Conservation (phyloP, 2,888 invertebrate genomes). For the Enoplolaimus lenunculus region DNA sequence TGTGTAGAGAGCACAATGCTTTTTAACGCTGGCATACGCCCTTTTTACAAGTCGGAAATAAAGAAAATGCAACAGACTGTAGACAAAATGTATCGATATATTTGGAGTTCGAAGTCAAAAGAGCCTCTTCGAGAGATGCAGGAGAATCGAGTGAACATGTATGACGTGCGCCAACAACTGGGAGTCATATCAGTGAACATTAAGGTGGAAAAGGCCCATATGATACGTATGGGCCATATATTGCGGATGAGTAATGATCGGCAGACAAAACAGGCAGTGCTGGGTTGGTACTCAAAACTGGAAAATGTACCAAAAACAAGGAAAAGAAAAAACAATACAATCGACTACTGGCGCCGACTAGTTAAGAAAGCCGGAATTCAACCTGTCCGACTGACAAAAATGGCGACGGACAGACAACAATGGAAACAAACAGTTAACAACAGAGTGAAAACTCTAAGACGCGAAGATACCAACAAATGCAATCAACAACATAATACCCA, state of each 20-base stretch:
- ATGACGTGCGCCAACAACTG: background rate
- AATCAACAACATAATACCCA: background rate
- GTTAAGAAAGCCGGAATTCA: background rate
- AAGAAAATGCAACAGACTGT: background rate
- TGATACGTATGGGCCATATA: background rate
- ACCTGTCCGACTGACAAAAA: background rate
- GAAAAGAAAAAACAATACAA: background rate
- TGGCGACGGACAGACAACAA: too few relatives aligned
- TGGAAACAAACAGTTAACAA: background rate
- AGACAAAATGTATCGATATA: background rate
- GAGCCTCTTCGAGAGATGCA: background rate
- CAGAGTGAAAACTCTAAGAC: background rate
- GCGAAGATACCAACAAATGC: background rate
- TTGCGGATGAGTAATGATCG: background rate
- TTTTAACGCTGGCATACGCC: background rate
- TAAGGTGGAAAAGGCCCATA: conserved; percentile 1
- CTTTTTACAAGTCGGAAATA: background rate
- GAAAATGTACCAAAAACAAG: background rate
- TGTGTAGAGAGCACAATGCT: background rate
- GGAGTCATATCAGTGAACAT: background rate
- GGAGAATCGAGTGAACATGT: background rate
- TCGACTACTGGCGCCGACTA: background rate
- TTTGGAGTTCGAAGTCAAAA: background rate
- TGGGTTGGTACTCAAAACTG: background rate
- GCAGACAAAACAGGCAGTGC: background rate